Base-by-base conservation (phyloP, 1,140 invertebrate species). In the Aphelinus certus region DNA sequence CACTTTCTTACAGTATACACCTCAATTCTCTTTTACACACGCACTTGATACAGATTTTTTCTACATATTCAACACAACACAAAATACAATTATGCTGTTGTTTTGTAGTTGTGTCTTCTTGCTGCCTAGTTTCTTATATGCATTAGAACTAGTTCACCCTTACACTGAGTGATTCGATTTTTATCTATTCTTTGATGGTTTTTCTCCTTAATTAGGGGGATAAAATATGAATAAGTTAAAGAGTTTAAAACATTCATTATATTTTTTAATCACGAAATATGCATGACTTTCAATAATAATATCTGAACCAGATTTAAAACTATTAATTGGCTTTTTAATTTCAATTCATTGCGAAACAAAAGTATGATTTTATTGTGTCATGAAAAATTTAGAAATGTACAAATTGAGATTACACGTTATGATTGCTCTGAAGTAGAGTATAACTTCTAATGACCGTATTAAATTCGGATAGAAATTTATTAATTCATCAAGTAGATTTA, bases 141-240 rank as follows among this genome's bases (percentile, higher is more conserved):
- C 51, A 62, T 62, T 75, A 60, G 57, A 7, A 60, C 7, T 60
- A 71, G 55, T 70, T 53, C 57, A 60, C 4, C 46, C 6, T 63
- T 67, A 69, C 49, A 53, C 9, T 69, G 58, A 75, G 73, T 70
- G 68, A 60, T 53, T 55, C n/a, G 42, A 63, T 61, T 69, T 75
- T 71, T 51, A 43, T 69, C 43, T 42, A 65, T 5, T 42, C 42
- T 45, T 51, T 66, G 42, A 26, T 64, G 56, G n/a, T 58, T 58
- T 57, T 3, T 57, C 3, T 47, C 47, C 46, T 62, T 5, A 46
- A 45, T 62, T 45, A 45, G 10, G 51, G 9, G 1, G 3, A 58
- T 57, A 51, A 57, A 6, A 47, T 4, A 63, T 61, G 1, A 67
- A 42, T 60, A 43, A 4, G 43, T 67, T 67, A 61, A 53, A 10